Base-by-base conservation (phyloP, 23 tunicate species). In the Halocynthia aurantium region DNA sequence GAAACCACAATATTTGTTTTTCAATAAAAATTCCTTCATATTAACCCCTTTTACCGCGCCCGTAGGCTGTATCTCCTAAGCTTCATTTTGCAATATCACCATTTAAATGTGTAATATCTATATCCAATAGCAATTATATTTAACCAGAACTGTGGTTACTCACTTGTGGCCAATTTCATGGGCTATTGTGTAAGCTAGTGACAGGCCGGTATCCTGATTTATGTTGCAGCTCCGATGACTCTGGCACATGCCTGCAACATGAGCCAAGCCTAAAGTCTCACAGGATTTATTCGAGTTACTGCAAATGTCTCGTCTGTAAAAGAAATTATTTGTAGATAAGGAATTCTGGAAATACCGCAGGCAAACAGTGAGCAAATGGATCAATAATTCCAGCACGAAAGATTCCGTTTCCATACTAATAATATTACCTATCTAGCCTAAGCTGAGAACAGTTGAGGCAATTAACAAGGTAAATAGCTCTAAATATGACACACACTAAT, bases 101-200 rank as follows among this genome's bases (percentile, higher is more conserved):
- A 31, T 31, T 31, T 31, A 31, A 31, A 31, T 31, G 44, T 31
- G 44, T 2, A 31, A 31, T 31, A 31, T 31, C 44, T 31, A 31
- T 31, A 31, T 31, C 1, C 44, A 31, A n/a, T 15, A 17, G 4
- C 19, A 68, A 19, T 21, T 68, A 68, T 68, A n/a, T 17, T 0
- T 2, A 11, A 13, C 50, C 5, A 55, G 53, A 22, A 5, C 9
- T 57, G 12, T 13, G 61, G 76, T 44, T 55, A 40, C 96, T 81
- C 40, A 89, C 96, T 89, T 89, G 82, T 89, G 96, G n/a, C 96
- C 96, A 20, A 89, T 80, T 55, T 89, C 96, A 61, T 89, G 96
- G 21, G 96, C 96, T 53, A 89, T 85, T 6, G 96, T 89, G 81
- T 85, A 89, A 55, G 96, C 96, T n/a, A 89, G 81, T 10, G 96